Percentiles rank a stretch among this genome's conserved stretches.
Conservation (phyloP, 2,797 vertebrate genomes). For the Tokudaia tokunoshimensis region DNA sequence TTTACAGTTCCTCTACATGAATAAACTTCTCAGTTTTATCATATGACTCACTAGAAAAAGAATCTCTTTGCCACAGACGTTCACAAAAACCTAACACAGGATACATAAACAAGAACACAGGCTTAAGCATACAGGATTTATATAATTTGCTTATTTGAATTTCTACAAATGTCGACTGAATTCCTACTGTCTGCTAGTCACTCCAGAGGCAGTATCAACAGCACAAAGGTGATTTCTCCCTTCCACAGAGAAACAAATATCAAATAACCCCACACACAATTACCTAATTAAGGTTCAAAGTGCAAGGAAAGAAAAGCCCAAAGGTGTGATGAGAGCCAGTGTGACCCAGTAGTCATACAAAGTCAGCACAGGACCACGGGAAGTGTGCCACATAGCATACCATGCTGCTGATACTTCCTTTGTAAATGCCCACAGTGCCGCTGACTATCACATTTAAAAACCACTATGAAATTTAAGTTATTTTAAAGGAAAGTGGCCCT, state of each 20-base stretch:
- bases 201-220: not conserved
- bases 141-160: not conserved
- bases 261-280: not conserved
- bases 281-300: not conserved
- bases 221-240: not conserved
- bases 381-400: not conserved
- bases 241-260: not conserved
- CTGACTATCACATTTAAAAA: slow-evolving; percentile 14
- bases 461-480: not conserved
- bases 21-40: not conserved
- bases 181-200: no score
- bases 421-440: not conserved
- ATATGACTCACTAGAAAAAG: not conserved
- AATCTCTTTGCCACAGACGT: not conserved
- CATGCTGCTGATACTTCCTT: not conserved
- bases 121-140: not conserved
- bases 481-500: not conserved
- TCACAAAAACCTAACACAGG: not conserved
- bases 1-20: not conserved
- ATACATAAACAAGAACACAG: not conserved
- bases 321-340: not conserved
- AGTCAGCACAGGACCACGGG: not conserved
- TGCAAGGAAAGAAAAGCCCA: not conserved
- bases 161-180: not conserved
- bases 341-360: not conserved